A percentile compares a stretch with the other conserved stretches of the same genome.
phyloP scores from a whole-genome alignment of 2,113 vertebrate genomes.

The Odobenus rosmarus region DNA sequence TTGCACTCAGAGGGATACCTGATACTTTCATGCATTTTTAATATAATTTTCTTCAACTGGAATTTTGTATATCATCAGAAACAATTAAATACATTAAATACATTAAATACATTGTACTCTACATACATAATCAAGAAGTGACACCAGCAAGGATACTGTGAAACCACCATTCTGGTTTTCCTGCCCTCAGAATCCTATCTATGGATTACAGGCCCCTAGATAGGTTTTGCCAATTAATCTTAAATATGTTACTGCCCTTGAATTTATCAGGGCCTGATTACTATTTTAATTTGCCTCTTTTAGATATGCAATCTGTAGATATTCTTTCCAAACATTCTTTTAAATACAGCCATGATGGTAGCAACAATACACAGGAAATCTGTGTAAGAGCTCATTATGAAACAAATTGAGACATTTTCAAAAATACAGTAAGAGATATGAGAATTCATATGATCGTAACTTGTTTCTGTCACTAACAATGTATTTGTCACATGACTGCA shows the following conservation, averaged over 20 bases:
- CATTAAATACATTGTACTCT: not conserved
- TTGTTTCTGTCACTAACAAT: conserved; percentile 44
- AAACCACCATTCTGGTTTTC: not conserved
- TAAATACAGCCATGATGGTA: conserved; percentile 28
- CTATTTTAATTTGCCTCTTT: conserved; percentile 45
- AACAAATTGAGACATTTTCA: conserved; percentile 60
- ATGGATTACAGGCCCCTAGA: not conserved
- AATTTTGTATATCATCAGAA: not conserved
- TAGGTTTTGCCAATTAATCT: not conserved
- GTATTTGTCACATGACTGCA: not conserved
- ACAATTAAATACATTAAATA: not conserved
- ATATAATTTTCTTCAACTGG: not conserved
- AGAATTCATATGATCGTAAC: not conserved
- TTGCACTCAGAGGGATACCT: not conserved
- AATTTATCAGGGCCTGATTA: not conserved
- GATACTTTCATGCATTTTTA: not conserved
- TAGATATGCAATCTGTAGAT: not conserved
- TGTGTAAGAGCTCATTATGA: conserved; percentile 12
- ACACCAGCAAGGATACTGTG: not conserved
- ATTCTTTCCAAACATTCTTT: conserved; percentile 44
- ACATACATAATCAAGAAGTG: not conserved
- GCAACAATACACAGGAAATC: conserved; percentile 44
- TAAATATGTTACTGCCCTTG: not conserved
- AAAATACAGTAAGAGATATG: not conserved
- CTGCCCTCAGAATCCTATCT: not conserved